Evolutionary conservation across 2,113 vertebrate genomes (phyloP).

Genomic region (Corydoras sp.): DNA sequence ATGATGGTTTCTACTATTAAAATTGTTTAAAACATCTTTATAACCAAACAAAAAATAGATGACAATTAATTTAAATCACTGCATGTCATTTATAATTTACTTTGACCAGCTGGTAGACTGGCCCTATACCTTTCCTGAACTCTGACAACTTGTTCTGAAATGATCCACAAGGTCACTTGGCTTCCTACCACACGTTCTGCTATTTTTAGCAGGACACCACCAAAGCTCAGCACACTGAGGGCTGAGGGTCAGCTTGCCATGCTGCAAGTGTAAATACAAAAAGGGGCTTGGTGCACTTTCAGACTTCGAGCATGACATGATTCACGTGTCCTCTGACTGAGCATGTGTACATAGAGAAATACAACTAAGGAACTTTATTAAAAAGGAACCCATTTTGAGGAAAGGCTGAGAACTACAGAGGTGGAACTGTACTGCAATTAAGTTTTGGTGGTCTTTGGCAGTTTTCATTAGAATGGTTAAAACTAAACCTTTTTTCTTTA

Average conservation of each 20-base stretch:
- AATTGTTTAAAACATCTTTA: too few species aligned
- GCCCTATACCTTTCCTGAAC: too few species aligned
- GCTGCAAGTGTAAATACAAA: constrained; percentile 36
- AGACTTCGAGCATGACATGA: constrained; percentile 22
- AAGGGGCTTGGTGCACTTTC: constrained; percentile 20
- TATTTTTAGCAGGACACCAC: constrained; percentile 21
- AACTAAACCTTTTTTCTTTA: too few species aligned
- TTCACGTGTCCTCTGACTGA: constrained; percentile 13
- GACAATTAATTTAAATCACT: too few species aligned
- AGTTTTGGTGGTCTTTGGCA: too few species aligned
- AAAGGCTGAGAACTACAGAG: background rate
- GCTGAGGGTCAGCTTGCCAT: constrained; percentile 35
- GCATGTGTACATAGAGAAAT: background rate
- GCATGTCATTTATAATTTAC: too few species aligned
- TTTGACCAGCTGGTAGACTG: too few species aligned
- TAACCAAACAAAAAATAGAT: too few species aligned
- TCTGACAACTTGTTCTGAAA: background rate
- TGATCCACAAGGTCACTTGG: constrained; percentile 26
- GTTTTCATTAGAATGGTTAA: too few species aligned
- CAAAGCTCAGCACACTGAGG: background rate
- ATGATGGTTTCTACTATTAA: too few species aligned
- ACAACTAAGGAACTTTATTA: background rate
- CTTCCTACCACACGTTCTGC: constrained; percentile 13
- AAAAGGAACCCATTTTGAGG: background rate
- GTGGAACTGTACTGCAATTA: background rate